Base-by-base conservation (phyloP, 2,797 vertebrate species). In the Presbytis comata region DNA sequence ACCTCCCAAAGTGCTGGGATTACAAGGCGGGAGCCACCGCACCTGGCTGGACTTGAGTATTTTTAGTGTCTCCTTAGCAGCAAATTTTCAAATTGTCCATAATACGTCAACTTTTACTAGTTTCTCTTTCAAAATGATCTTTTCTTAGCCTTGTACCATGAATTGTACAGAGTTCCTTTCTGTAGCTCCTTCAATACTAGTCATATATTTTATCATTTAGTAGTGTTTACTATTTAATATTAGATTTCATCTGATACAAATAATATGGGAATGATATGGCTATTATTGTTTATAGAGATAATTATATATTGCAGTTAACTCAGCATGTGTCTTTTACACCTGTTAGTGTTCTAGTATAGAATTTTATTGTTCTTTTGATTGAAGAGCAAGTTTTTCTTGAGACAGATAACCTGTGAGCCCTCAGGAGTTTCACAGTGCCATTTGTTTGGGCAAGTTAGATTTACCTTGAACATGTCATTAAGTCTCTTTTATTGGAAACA, bases 401-500 rank as follows among this genome's bases (percentile, higher is more conserved):
- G 74, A 6, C 14, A 93, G 64, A 70, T 41, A 64, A 64, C 9
- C 19, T n/a, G 17, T 85, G 19, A 26, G 6, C 28, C 19, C 19
- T 87, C 46, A 24, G 28, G 17, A 87, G 41, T 93, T 81, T 64
- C 0, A 64, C 17, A 22, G 9, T 95, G 46, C n/a, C 59, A 94
- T 92, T 94, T 36, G 8, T 36, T 70, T 89, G 57, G 12, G 46
- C 67, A 70, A 55, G 19, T 55, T 81, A 57, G 21, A 86, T 72
- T 96, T 91, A 81, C 53, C 39, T 79, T 28, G 46, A 70, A 83
- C 22, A 41, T 57, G 30, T 53, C 67, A 41, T 48, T n/a, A 28
- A 30, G 21, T 83, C 64, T 92, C 61, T 88, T 91, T 91, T 24
- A 30, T 13, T 96, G 59, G 36, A 94, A 96, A 78, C 48, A 76